These are phyloP conservation scores for Melipona quadrifasciata DNA, from an alignment of 1,140 invertebrate species.

Conservation along the genomic window DNA sequence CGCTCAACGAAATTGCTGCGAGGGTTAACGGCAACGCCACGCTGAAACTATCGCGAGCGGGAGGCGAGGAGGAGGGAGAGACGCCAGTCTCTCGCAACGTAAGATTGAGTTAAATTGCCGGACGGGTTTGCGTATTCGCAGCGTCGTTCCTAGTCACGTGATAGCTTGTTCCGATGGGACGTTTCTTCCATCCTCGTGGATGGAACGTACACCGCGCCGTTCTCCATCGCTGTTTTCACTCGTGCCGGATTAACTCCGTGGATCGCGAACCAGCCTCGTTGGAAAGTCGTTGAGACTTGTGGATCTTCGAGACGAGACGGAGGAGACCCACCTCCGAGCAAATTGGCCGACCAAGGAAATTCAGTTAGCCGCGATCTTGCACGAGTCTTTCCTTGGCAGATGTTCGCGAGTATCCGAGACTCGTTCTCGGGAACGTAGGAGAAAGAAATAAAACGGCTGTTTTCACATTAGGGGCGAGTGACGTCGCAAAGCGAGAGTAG, in stretches of 20 bases:
- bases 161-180: conserved; percentile 17
- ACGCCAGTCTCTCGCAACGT: conserved; percentile 31
- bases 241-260: not conserved
- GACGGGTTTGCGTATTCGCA: conserved; percentile 7
- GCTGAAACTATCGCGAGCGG: conserved; percentile 34
- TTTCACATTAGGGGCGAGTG: not conserved
- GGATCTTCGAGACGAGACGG: not conserved
- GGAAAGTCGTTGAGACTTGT: not conserved
- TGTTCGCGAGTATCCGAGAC: not conserved
- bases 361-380: not conserved
- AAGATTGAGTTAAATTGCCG: conserved; percentile 45
- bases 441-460: not conserved
- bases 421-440: not conserved
- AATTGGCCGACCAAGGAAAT: not conserved
- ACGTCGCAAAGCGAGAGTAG: not conserved
- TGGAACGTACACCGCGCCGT: not conserved
- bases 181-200: conserved; percentile 11
- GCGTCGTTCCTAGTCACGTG: not conserved
- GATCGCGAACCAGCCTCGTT: conserved; percentile 4
- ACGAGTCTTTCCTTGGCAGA: not conserved
- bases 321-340: not conserved
- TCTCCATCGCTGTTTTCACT: not conserved
- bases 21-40: conserved; percentile 48
- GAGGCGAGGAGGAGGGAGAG: conserved; percentile 20
- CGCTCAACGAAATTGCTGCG: conserved; percentile 53